Percentiles rank a stretch among this genome's conserved stretches.
These are phyloP conservation scores for Diorhabda elongata DNA, from an alignment of 1,140 invertebrate species.

Conservation along the genomic window DNA sequence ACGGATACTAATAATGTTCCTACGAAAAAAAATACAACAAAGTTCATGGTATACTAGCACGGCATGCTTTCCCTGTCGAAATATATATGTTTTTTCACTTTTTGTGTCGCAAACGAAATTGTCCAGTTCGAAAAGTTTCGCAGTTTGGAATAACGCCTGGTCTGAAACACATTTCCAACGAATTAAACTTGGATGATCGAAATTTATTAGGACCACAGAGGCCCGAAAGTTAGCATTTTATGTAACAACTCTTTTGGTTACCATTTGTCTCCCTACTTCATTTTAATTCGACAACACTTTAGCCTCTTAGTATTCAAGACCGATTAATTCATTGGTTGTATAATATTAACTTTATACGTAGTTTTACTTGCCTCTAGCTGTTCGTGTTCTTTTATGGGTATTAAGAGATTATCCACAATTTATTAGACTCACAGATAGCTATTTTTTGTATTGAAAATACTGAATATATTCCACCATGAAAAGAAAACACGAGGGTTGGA, in stretches of 20 bases:
- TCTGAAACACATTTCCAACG: neutral
- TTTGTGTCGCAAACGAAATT: conserved; percentile 2
- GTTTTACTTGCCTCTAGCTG: no score
- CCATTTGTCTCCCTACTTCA: neutral
- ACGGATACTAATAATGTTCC: no score
- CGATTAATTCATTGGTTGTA: neutral
- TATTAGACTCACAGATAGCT: no score
- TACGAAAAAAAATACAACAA: no score
- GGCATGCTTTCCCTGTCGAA: neutral
- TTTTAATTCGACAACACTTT: neutral
- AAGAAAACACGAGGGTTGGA: no score
- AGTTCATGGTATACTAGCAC: no score
- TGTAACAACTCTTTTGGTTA: neutral
- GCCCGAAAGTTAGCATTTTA: neutral
- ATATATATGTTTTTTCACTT: neutral
- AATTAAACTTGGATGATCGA: conserved; percentile 1
- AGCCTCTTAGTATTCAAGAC: neutral
- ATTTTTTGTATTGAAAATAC: no score
- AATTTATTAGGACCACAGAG: neutral
- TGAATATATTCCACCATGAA: no score
- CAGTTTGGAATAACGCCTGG: neutral
- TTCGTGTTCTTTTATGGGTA: no score
- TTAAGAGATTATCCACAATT: no score
- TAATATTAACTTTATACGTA: no score
- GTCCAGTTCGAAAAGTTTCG: neutral